Conservation (phyloP, 2,888 invertebrate genomes). For the Lithophane semibrunnea region DNA sequence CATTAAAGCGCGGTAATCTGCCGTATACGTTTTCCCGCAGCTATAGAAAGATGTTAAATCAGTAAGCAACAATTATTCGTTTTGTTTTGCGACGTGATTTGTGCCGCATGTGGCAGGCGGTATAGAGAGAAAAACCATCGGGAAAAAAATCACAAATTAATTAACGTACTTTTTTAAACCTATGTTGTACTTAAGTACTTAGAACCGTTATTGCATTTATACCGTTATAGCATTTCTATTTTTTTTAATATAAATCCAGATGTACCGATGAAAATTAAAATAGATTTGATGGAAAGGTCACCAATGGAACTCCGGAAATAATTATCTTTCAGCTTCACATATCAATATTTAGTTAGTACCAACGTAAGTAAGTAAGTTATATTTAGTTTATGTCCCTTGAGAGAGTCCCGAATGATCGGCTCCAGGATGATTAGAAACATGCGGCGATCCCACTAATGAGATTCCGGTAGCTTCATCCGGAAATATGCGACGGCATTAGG, state of each 20-base stretch:
- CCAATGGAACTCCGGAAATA: slow-evolving; percentile 5
- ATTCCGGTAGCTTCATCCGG: slow-evolving; percentile 28
- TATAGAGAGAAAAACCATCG: neutral
- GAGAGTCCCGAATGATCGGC: slow-evolving; percentile 14
- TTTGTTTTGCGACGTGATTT: too few relatives aligned
- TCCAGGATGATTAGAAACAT: slow-evolving; percentile 45
- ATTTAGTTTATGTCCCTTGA: slow-evolving; percentile 21
- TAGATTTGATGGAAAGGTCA: slow-evolving; percentile 1
- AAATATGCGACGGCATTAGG: slow-evolving; percentile 44
- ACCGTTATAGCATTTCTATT: too few relatives aligned
- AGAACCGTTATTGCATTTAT: too few relatives aligned
- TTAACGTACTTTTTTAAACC: too few relatives aligned
- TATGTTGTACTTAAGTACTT: too few relatives aligned
- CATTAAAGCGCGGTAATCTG: neutral
- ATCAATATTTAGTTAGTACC: slow-evolving; percentile 22
- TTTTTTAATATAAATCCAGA: slow-evolving; percentile 5
- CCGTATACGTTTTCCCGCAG: neutral
- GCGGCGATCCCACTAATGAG: slow-evolving; percentile 44
- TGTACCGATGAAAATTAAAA: slow-evolving; percentile 5
- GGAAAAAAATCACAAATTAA: too few relatives aligned
- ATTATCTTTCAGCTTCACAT: slow-evolving; percentile 8
- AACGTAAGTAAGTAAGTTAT: slow-evolving; percentile 19
- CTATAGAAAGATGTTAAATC: neutral
- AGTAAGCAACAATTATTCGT: neutral
- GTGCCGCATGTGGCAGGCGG: neutral